Percentiles rank a stretch among this genome's conserved stretches.
These are phyloP conservation scores for Strigops habroptila DNA, from an alignment of 2,113 vertebrate species.

Conservation along the genomic window DNA sequence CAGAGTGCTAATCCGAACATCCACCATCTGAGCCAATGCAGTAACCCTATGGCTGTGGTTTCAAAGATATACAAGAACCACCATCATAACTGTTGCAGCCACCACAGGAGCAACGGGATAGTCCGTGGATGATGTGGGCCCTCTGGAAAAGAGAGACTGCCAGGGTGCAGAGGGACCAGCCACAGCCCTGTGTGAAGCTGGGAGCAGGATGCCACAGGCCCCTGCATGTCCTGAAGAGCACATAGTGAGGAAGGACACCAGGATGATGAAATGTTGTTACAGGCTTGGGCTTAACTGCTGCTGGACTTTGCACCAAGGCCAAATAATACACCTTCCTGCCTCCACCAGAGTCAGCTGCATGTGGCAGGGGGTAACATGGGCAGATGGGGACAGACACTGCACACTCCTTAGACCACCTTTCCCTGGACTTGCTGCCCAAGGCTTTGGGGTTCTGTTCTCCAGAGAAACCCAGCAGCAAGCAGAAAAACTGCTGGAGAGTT, in stretches of 20 bases:
- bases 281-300: background rate
- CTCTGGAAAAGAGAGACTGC: background rate
- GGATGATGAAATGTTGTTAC: background rate
- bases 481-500: background rate
- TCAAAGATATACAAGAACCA: background rate
- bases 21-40: background rate
- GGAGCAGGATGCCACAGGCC: background rate
- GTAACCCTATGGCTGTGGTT: background rate
- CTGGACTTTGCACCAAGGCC: background rate
- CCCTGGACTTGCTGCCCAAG: background rate
- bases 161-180: background rate
- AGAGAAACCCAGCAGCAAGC: background rate
- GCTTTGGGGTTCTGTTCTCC: background rate
- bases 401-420: background rate
- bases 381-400: background rate
- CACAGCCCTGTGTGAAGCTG: background rate
- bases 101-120: background rate
- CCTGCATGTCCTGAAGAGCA: background rate
- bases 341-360: background rate
- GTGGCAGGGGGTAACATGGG: rapidly evolving
- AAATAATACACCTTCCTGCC: background rate
- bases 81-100: background rate
- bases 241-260: background rate
- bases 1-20: background rate
- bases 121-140: background rate